These are phyloP conservation scores for Chromobotia macracanthus DNA, from an alignment of 2,797 vertebrate genomes.

Conservation along the genomic window DNA sequence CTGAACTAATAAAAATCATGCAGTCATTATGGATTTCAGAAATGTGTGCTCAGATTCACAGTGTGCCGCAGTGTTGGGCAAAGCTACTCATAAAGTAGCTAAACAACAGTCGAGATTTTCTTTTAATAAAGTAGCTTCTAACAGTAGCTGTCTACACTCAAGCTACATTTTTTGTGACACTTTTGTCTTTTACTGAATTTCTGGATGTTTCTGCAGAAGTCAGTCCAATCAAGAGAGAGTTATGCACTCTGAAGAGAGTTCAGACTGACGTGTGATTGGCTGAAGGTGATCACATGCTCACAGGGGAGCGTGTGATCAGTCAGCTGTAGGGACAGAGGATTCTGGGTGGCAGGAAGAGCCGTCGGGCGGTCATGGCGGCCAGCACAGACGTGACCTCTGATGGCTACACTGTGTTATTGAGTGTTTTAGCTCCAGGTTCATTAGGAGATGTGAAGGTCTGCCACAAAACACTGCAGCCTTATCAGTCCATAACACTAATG, in stretches of 20 bases:
- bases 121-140: too few relatives aligned
- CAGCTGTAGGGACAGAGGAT: slow-evolving; percentile 24
- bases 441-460: not conserved
- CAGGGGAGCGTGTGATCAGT: slow-evolving; percentile 57
- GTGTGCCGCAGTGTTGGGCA: not conserved
- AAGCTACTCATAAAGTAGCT: not conserved
- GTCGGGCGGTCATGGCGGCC: slow-evolving; percentile 42
- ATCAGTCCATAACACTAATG: slow-evolving; percentile 8
- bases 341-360: slow-evolving; percentile 43
- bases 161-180: not conserved
- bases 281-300: slow-evolving; percentile 68
- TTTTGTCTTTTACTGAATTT: slow-evolving; percentile 27
- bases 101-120: not conserved
- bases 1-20: slow-evolving; percentile 10
- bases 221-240: slow-evolving; percentile 3
- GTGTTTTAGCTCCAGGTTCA: slow-evolving; percentile 29
- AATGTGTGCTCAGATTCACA: not conserved
- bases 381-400: slow-evolving; percentile 33
- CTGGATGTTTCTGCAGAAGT: slow-evolving; percentile 15
- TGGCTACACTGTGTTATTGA: slow-evolving; percentile 31
- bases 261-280: slow-evolving; percentile 60
- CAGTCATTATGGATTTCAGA: slow-evolving; percentile 38
- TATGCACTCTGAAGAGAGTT: slow-evolving; percentile 55
- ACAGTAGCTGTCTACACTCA: too few relatives aligned
- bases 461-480: not conserved